Percentiles rank a stretch among this genome's conserved stretches.
Evolutionary conservation across 2,113 vertebrate species (phyloP).

Genomic region (Xiphophorus couchianus): DNA sequence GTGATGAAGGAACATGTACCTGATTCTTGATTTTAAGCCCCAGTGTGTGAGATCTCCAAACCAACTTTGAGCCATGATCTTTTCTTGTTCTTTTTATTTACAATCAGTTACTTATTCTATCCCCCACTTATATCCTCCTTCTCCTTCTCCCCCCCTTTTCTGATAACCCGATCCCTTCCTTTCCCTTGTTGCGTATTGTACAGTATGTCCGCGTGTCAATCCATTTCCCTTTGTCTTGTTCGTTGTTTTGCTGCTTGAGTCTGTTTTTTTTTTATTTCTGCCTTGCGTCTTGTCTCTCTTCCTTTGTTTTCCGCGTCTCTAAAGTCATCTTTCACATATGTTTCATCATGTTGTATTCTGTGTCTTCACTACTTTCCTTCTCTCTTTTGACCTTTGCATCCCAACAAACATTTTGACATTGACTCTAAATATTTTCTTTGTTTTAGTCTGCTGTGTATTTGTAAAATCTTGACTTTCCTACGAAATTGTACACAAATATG

Average conservation of each 20-base stretch:
- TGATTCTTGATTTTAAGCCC: slow-evolving; percentile 82
- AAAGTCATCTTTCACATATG: slow-evolving; percentile 75
- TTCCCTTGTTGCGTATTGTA: slow-evolving; percentile 58
- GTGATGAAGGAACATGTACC: slow-evolving; percentile 52
- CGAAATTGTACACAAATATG: neutral
- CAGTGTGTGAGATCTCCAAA: slow-evolving; percentile 81
- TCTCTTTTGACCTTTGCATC: slow-evolving; percentile 75
- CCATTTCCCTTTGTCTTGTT: slow-evolving; percentile 65
- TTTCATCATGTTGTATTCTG: slow-evolving; percentile 60
- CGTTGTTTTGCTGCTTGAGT: slow-evolving; percentile 79
- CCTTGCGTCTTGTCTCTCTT: slow-evolving; percentile 68
- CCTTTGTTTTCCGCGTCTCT: slow-evolving; percentile 74
- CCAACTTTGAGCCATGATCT: slow-evolving; percentile 75
- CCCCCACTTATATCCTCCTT: slow-evolving; percentile 59
- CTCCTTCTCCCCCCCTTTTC: slow-evolving; percentile 60
- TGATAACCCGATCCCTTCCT: slow-evolving; percentile 48
- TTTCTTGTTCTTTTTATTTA: slow-evolving; percentile 76
- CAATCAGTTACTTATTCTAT: slow-evolving; percentile 83
- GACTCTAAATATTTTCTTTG: slow-evolving; percentile 1
- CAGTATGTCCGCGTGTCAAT: slow-evolving; percentile 67
- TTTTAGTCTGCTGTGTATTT: no score
- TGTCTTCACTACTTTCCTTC: slow-evolving; percentile 44
- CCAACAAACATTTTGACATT: slow-evolving; percentile 67
- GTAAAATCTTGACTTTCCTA: neutral
- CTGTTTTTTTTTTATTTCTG: slow-evolving; percentile 68